phyloP scores from a whole-genome alignment of 2,888 invertebrate genomes.

The Mesorhabditis spiculigera region DNA sequence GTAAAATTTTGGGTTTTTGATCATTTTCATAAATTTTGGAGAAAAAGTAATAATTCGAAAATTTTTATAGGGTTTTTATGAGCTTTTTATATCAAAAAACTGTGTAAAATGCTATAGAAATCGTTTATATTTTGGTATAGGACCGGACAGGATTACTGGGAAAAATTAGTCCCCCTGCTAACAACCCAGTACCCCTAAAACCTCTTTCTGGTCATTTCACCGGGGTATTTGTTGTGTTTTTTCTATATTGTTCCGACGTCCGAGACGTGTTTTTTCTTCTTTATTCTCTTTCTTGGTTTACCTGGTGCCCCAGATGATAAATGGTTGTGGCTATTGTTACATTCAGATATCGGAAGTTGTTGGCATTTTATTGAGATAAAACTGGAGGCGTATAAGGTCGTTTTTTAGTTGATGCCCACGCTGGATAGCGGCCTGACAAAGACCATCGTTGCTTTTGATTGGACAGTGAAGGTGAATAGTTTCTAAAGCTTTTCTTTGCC shows the following conservation, averaged over 20 bases:
- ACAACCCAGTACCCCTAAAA: too few relatives aligned
- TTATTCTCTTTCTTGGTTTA: background rate
- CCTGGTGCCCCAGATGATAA: background rate
- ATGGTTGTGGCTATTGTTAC: background rate
- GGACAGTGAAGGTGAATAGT: background rate
- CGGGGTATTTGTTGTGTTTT: background rate
- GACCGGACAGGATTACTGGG: too few relatives aligned
- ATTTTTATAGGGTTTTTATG: too few relatives aligned
- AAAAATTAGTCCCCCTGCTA: too few relatives aligned
- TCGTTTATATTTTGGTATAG: too few relatives aligned
- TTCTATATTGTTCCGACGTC: background rate
- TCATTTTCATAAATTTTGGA: too few relatives aligned
- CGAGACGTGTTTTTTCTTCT: background rate
- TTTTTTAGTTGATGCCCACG: background rate
- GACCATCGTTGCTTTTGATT: conserved; percentile 1
- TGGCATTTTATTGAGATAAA: too few relatives aligned
- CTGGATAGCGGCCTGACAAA: background rate
- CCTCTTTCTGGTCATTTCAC: background rate
- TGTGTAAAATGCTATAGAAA: too few relatives aligned
- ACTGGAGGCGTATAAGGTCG: background rate
- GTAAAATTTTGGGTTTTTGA: too few relatives aligned
- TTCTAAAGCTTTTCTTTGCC: background rate
- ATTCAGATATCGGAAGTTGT: too few relatives aligned
- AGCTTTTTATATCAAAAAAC: too few relatives aligned
- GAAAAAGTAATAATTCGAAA: too few relatives aligned